Percentiles rank a stretch among this genome's conserved stretches.
Conservation (phyloP, 2,888 invertebrate species). For the Netelia melanura region DNA sequence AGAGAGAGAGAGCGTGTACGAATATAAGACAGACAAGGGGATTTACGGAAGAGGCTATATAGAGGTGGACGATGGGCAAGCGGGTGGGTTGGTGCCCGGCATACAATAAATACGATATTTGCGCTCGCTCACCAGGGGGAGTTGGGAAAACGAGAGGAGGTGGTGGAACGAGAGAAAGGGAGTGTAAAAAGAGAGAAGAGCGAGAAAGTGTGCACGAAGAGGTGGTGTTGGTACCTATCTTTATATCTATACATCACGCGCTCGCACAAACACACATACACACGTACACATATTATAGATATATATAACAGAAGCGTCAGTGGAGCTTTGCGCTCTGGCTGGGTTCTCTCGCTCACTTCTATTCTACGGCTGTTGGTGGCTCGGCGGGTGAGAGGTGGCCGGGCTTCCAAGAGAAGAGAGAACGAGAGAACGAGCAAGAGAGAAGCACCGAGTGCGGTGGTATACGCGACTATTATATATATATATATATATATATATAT, state of each 20-base stretch:
- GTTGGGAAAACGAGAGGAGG: slow-evolving; percentile 16
- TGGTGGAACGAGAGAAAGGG: slow-evolving; percentile 42
- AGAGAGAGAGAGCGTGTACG: slow-evolving; percentile 67
- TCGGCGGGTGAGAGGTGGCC: slow-evolving; percentile 53
- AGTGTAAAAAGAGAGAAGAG: slow-evolving; percentile 56
- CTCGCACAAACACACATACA: background rate
- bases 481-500: slow-evolving; percentile 1
- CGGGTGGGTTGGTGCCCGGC: slow-evolving; percentile 77
- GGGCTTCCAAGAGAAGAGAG: slow-evolving; percentile 47
- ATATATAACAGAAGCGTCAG: slow-evolving; percentile 15
- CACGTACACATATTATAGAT: slow-evolving; percentile 1
- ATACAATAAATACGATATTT: slow-evolving; percentile 83
- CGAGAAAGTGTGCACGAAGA: slow-evolving; percentile 55
- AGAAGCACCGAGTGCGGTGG: slow-evolving; percentile 61
- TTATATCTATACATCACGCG: background rate
- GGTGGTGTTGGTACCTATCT: slow-evolving; percentile 18
- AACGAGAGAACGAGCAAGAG: slow-evolving; percentile 21
- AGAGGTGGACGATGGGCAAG: slow-evolving; percentile 53
- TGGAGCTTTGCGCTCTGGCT: slow-evolving; percentile 61
- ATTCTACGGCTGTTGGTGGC: slow-evolving; percentile 60
- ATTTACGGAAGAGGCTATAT: slow-evolving; percentile 66
- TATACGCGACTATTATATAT: slow-evolving; percentile 44
- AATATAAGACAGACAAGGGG: slow-evolving; percentile 73
- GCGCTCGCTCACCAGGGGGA: slow-evolving; percentile 73
- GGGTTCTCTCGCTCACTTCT: slow-evolving; percentile 58